Evolutionary conservation across 2,797 vertebrate species (phyloP).

Genomic region (Rhinoraja longicauda): DNA sequence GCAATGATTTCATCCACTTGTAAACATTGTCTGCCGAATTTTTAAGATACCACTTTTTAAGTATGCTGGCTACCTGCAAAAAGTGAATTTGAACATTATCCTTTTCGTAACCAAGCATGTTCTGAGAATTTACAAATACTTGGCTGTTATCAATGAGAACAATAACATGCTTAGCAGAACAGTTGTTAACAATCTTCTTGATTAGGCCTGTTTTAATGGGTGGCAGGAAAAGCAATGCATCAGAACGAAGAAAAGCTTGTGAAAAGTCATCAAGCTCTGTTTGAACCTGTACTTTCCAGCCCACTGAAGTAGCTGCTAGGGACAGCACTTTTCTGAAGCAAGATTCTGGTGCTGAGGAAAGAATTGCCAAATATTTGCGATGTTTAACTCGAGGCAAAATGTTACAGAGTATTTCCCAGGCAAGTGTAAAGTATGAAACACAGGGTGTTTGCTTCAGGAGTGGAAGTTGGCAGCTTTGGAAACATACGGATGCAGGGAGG

Average conservation of each 20-base stretch:
- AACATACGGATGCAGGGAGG: slow-evolving; percentile 65
- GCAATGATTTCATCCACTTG: slow-evolving; percentile 62
- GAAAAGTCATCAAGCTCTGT: neutral
- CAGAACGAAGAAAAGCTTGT: neutral
- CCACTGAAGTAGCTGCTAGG: neutral
- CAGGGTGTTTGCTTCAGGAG: slow-evolving; percentile 66
- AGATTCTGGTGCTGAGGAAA: slow-evolving; percentile 42
- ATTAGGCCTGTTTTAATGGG: neutral
- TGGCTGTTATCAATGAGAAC: slow-evolving; percentile 55
- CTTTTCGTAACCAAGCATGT: slow-evolving; percentile 43
- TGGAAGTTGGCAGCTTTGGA: slow-evolving; percentile 55
- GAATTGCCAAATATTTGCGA: slow-evolving; percentile 47
- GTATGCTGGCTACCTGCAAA: slow-evolving; percentile 56
- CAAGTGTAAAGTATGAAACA: slow-evolving; percentile 69
- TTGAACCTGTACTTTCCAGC: slow-evolving; percentile 15
- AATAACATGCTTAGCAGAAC: slow-evolving; percentile 56
- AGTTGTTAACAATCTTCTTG: neutral
- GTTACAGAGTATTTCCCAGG: slow-evolving; percentile 68
- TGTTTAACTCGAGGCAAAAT: slow-evolving; percentile 51
- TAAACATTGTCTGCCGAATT: slow-evolving; percentile 50
- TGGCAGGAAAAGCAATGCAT: slow-evolving; percentile 30
- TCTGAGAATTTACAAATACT: slow-evolving; percentile 41
- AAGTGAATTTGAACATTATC: slow-evolving; percentile 57
- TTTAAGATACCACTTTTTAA: slow-evolving; percentile 66
- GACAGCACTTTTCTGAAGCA: neutral